Evolutionary conservation across 2,113 vertebrate species (phyloP).

Genomic region (Alligator mississippiensis): DNA sequence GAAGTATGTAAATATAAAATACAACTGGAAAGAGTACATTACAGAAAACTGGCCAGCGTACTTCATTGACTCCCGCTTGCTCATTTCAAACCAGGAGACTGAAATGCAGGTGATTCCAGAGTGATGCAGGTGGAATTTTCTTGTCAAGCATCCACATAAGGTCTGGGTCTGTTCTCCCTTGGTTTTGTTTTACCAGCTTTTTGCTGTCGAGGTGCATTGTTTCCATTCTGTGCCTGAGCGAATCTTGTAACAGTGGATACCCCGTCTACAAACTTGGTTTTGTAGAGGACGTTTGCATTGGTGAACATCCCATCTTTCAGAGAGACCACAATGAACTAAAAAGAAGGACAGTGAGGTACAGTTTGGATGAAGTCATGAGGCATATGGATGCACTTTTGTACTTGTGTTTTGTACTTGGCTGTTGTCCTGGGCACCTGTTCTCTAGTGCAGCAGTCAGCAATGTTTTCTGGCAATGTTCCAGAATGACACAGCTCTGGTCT

Average conservation of each 20-base stretch:
- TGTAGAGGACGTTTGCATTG: slow-evolving; percentile 96
- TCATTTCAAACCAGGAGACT: background rate
- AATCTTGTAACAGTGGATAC: slow-evolving; percentile 89
- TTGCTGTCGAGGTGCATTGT: accelerated
- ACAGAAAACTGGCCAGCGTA: background rate
- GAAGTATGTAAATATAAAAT: background rate
- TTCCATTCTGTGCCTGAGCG: slow-evolving; percentile 72
- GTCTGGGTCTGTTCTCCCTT: slow-evolving; percentile 67
- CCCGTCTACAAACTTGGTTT: slow-evolving; percentile 94
- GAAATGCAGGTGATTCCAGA: accelerated
- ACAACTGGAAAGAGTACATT: background rate
- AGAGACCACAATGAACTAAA: slow-evolving; percentile 96
- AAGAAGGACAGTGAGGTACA: background rate
- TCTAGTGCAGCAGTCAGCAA: background rate
- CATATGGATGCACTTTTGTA: too few relatives aligned
- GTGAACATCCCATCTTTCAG: slow-evolving; percentile 99
- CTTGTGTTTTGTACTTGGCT: background rate
- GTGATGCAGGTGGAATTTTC: background rate
- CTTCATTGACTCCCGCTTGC: background rate
- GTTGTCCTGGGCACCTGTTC: background rate
- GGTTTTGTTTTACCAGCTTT: slow-evolving; percentile 75
- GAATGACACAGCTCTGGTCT: too few relatives aligned
- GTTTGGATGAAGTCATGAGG: background rate
- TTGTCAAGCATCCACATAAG: slow-evolving; percentile 30
- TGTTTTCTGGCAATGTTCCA: too few relatives aligned